A percentile compares a stretch with the other conserved stretches of the same genome.
Evolutionary conservation across 2,888 invertebrate species (phyloP).

Genomic region (Xestia ashworthii): DNA sequence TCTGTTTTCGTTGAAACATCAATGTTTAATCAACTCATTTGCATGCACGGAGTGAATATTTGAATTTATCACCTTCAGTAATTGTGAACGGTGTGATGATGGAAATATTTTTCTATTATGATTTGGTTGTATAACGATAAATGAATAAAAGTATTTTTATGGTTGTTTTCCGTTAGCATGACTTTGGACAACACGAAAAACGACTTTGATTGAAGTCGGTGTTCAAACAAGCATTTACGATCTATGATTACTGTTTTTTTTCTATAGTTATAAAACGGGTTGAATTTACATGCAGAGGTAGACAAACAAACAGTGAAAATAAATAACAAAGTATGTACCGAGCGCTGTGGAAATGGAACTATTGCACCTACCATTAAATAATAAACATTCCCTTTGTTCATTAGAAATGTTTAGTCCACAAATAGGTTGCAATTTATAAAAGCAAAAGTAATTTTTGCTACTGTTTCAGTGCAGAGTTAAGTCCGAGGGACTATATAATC

Average conservation of each 20-base stretch:
- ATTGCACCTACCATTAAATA: slow-evolving; percentile 26
- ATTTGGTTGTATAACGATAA: slow-evolving; percentile 76
- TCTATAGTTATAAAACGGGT: slow-evolving; percentile 37
- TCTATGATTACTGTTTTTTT: slow-evolving; percentile 41
- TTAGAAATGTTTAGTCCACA: slow-evolving; percentile 43
- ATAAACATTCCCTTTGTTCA: slow-evolving; percentile 31
- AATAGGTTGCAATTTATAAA: slow-evolving; percentile 69
- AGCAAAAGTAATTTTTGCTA: slow-evolving; percentile 76
- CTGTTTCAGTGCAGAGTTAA: slow-evolving; percentile 78
- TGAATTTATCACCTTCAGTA: slow-evolving; percentile 82
- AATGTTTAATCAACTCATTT: slow-evolving; percentile 88
- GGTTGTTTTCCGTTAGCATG: slow-evolving; percentile 61
- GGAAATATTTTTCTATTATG: slow-evolving; percentile 78
- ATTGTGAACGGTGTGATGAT: slow-evolving; percentile 82
- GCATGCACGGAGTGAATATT: slow-evolving; percentile 80
- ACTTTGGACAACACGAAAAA: slow-evolving; percentile 52
- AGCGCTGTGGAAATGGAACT: slow-evolving; percentile 7
- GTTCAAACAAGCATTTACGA: slow-evolving; percentile 59
- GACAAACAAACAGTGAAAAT: slow-evolving; percentile 31
- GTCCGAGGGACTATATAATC: slow-evolving; percentile 76
- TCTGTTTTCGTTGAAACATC: slow-evolving; percentile 85
- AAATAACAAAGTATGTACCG: slow-evolving; percentile 7
- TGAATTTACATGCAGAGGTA: slow-evolving; percentile 39
- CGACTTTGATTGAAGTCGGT: slow-evolving; percentile 51
- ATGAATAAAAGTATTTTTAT: slow-evolving; percentile 73